Percentiles rank a stretch among this genome's conserved stretches.
These are phyloP conservation scores for Drosophila paulistorum DNA, from an alignment of 1,140 invertebrate species.

Conservation along the genomic window DNA sequence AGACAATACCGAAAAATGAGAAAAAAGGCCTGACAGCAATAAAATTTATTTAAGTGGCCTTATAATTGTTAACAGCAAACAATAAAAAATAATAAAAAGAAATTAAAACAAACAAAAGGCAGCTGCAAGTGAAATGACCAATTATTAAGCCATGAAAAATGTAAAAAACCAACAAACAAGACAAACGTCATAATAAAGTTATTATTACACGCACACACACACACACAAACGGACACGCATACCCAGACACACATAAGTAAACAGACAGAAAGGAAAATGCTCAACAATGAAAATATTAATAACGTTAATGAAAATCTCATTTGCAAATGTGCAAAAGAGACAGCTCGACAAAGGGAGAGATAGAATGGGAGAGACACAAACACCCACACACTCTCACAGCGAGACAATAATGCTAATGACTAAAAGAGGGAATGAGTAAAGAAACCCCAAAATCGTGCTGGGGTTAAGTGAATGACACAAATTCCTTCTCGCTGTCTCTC, in stretches of 20 bases:
- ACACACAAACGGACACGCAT: slow-evolving; percentile 36
- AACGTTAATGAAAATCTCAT: slow-evolving; percentile 75
- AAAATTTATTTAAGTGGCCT: slow-evolving; percentile 75
- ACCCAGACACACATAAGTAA: slow-evolving; percentile 3
- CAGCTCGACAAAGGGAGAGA: not conserved
- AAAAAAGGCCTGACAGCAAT: slow-evolving; percentile 55
- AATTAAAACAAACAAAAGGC: slow-evolving; percentile 59
- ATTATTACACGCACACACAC: slow-evolving; percentile 42
- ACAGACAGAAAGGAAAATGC: slow-evolving; percentile 35
- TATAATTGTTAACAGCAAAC: slow-evolving; percentile 71
- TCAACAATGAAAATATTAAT: slow-evolving; percentile 73
- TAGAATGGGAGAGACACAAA: not conserved
- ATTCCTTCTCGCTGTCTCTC: not conserved
- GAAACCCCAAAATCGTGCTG: slow-evolving; percentile 31
- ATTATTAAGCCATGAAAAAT: slow-evolving; percentile 75
- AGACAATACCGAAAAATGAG: slow-evolving; percentile 14
- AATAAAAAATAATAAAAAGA: slow-evolving; percentile 37
- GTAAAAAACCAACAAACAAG: slow-evolving; percentile 48
- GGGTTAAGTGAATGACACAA: slow-evolving; percentile 47
- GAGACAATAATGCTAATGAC: slow-evolving; percentile 64
- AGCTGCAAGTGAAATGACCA: slow-evolving; percentile 71
- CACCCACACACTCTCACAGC: slow-evolving; percentile 29
- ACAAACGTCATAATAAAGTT: slow-evolving; percentile 68
- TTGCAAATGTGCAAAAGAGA: slow-evolving; percentile 39
- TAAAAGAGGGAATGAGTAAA: not conserved